phyloP scores from a whole-genome alignment of 2,888 invertebrate genomes.

The Eupithecia pulchellata region DNA sequence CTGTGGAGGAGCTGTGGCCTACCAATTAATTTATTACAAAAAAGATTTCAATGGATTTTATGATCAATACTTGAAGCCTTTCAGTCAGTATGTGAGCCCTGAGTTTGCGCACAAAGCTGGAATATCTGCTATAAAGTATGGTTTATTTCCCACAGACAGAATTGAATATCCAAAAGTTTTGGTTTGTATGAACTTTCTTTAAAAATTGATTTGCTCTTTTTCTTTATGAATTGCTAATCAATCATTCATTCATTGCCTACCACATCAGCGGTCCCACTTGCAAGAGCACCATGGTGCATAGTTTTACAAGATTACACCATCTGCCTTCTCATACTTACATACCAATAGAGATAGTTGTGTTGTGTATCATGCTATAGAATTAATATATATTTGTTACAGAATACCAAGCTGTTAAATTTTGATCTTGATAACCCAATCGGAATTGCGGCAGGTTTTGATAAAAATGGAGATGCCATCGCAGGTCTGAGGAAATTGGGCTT shows the following conservation, averaged over 20 bases:
- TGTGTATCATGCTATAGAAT: not conserved
- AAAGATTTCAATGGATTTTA: constrained; percentile 93
- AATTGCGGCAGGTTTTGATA: constrained; percentile 99
- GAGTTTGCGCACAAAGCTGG: constrained; percentile 94
- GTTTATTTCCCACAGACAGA: constrained; percentile 87
- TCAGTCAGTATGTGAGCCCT: constrained; percentile 89
- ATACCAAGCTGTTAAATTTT: constrained; percentile 89
- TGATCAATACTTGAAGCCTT: constrained; percentile 89
- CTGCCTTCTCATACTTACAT: not conserved
- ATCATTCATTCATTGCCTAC: not conserved
- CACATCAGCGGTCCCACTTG: not conserved
- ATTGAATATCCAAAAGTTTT: constrained; percentile 87
- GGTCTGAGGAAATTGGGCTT: constrained; percentile 95
- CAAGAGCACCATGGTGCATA: not conserved
- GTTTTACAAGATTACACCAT: not conserved
- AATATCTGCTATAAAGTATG: constrained; percentile 90
- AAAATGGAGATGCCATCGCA: constrained; percentile 95
- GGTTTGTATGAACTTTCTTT: constrained; percentile 72
- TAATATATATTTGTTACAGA: constrained; percentile 76
- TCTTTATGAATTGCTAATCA: not conserved
- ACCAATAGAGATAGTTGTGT: not conserved
- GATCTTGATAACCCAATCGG: constrained; percentile 95
- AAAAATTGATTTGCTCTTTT: not conserved
- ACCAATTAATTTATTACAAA: constrained; percentile 88
- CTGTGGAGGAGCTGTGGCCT: constrained; percentile 87